Base-by-base conservation (phyloP, 2,797 vertebrate species). In the Ctenopoma kingsleyae region DNA sequence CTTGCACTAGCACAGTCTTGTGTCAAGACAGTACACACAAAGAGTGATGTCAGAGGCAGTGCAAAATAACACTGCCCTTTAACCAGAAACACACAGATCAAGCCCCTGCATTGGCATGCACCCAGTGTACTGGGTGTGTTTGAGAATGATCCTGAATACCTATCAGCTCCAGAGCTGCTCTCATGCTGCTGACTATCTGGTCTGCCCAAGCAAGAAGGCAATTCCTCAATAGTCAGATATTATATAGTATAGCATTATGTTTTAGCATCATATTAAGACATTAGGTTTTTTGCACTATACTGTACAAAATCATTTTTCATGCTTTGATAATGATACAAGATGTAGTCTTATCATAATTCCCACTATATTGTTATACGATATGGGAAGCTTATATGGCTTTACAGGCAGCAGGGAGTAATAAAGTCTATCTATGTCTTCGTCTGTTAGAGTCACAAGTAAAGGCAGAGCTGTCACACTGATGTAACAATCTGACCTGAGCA, bases 401-500 rank as follows among this genome's bases (percentile, higher is more conserved):
- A 47, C 48, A 64, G 22, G 68, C 69, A 74, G 63, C 7, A 5
- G 47, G 52, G 49, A 79, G 67, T 86, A 89, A 90, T 90, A 87
- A 84, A 71, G 67, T 84, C 56, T 74, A 69, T 77, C 82, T 76
- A 23, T 73, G 80, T 88, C 75, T 70, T 46, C 9, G 64, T 70
- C 66, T 72, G 61, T 61, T 52, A 47, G 75, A 78, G 54, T 74
- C 68, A 30, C 50, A 48, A 64, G 76, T 80, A 73, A 83, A 87
- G 62, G 77, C 78, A 79, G 70, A 75, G 84, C 88, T 91, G 89
- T 90, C 88, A 89, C 56, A 79, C 74, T 87, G 89, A 93, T 87
- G 84, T 83, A 89, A 81, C 88, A 90, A 91, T 91, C 89, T 89
- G 87, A 89, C 90, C 92, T 32, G 55, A 80, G 55, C 83, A 78